These are phyloP conservation scores for Myanophis thanlyinensis DNA, from an alignment of 2,113 vertebrate genomes.

Conservation along the genomic window DNA sequence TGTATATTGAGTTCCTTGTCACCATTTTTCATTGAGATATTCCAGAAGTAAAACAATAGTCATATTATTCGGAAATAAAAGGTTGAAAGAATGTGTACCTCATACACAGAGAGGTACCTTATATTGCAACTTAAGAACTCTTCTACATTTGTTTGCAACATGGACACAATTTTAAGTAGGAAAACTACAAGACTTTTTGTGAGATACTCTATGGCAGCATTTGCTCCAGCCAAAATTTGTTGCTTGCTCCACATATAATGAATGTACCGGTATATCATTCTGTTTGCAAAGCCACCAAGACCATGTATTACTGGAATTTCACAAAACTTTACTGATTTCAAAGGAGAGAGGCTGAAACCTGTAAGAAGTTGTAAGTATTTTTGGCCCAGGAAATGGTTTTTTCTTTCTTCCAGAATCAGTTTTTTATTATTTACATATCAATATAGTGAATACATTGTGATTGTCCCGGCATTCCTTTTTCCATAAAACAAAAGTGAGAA, in stretches of 20 bases:
- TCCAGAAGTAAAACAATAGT: not conserved
- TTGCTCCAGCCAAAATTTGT: not conserved
- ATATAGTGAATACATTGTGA: too few relatives aligned
- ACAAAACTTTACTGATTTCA: too few relatives aligned
- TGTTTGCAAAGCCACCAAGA: too few relatives aligned
- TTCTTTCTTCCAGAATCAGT: too few relatives aligned
- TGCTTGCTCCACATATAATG: not conserved
- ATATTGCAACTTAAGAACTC: not conserved
- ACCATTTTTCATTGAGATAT: not conserved
- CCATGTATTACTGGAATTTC: too few relatives aligned
- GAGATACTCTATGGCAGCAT: not conserved
- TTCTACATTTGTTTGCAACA: not conserved
- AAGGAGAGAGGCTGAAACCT: too few relatives aligned
- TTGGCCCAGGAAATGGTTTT: too few relatives aligned
- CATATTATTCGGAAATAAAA: not conserved
- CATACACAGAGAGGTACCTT: fast-evolving
- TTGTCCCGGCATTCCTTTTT: too few relatives aligned
- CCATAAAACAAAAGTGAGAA: too few relatives aligned
- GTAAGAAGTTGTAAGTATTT: too few relatives aligned
- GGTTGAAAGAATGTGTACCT: not conserved
- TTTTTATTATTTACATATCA: too few relatives aligned
- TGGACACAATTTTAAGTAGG: not conserved
- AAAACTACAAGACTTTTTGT: not conserved
- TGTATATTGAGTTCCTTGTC: not conserved
- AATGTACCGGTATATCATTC: too few relatives aligned